These are phyloP conservation scores for Pandion haliaetus DNA, from an alignment of 2,113 vertebrate genomes.

Conservation along the genomic window DNA sequence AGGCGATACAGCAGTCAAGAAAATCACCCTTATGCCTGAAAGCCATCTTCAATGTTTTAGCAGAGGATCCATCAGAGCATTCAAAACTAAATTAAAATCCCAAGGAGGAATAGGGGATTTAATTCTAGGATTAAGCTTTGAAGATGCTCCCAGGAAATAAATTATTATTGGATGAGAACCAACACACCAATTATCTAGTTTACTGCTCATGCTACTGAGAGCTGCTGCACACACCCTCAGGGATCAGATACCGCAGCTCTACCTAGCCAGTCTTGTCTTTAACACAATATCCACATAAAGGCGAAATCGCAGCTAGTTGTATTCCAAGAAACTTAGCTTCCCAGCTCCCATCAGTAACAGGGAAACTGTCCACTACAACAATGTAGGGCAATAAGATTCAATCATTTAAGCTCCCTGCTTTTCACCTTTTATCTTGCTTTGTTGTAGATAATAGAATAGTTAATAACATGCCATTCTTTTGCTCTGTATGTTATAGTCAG, in stretches of 20 bases:
- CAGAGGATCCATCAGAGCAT: slow-evolving; percentile 54
- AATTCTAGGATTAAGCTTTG: slow-evolving; percentile 67
- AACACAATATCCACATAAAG: background rate
- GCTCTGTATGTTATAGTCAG: background rate
- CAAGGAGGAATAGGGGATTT: slow-evolving; percentile 55
- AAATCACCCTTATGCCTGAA: slow-evolving; percentile 5
- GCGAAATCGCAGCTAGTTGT: background rate
- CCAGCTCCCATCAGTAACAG: background rate
- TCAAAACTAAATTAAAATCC: slow-evolving; percentile 68
- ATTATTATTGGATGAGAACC: slow-evolving; percentile 68
- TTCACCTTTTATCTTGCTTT: background rate
- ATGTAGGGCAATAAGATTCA: background rate
- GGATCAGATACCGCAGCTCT: background rate
- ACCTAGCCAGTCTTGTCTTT: slow-evolving; percentile 26
- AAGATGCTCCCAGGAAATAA: slow-evolving; percentile 64
- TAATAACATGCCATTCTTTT: background rate
- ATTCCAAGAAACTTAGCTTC: slow-evolving; percentile 7
- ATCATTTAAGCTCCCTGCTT: background rate
- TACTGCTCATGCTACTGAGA: slow-evolving; percentile 54
- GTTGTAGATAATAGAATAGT: background rate
- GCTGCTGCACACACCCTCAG: slow-evolving; percentile 5
- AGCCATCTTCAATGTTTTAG: slow-evolving; percentile 17
- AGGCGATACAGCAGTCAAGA: background rate
- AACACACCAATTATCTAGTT: slow-evolving; percentile 64
- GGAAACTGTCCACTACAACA: background rate